Evolutionary conservation across 2,797 vertebrate species (phyloP).

Genomic region (Clarias pachynema): DNA sequence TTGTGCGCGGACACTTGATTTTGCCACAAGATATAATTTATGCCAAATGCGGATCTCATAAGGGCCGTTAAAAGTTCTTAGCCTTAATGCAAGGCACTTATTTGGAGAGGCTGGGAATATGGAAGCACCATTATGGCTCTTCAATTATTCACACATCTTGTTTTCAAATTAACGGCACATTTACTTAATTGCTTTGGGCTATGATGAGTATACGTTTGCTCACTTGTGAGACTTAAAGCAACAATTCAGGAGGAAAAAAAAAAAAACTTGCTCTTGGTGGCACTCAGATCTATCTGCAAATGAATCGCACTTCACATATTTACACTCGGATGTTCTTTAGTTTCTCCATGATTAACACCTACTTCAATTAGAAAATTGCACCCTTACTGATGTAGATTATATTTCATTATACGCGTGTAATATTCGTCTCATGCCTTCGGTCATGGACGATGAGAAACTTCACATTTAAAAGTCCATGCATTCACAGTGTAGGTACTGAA

Average conservation of each 20-base stretch:
- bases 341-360: not conserved
- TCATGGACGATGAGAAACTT: not conserved
- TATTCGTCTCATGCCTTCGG: not conserved
- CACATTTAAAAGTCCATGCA: not conserved
- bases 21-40: conserved; percentile 52
- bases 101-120: conserved; percentile 23
- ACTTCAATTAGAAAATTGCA: not conserved
- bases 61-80: conserved; percentile 46
- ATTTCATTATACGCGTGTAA: not conserved
- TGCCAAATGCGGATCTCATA: conserved; percentile 29
- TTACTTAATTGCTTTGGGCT: conserved; percentile 45
- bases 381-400: not conserved
- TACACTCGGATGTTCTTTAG: not conserved
- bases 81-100: conserved; percentile 47
- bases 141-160: conserved; percentile 43
- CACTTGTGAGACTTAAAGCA: conserved; percentile 3
- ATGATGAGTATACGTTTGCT: conserved; percentile 18
- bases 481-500: too few relatives aligned
- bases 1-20: conserved; percentile 60
- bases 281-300: not conserved
- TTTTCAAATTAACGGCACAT: conserved; percentile 44
- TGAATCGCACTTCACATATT: not conserved
- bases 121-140: conserved; percentile 26
- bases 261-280: not conserved
- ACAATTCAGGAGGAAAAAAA: not conserved